Evolutionary conservation across 2,113 vertebrate species (phyloP), one percentile per base, ranked within the genome.

Genomic region (Paradisaea rubra): DNA sequence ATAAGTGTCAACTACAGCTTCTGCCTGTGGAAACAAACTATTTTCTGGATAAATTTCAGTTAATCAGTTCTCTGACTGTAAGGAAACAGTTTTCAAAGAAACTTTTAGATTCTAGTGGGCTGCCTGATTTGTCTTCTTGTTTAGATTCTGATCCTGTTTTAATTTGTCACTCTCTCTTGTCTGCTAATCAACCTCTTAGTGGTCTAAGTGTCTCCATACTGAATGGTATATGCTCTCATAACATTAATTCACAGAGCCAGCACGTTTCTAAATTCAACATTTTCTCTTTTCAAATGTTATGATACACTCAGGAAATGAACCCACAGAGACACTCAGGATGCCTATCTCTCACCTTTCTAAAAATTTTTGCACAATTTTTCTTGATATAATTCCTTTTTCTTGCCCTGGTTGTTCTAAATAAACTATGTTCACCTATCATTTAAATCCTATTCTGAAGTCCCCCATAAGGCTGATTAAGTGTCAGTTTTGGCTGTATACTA

Each of bases 161-260:
- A 82, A 72, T 90, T 72, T 86, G 33, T 16, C 11, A 28, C 39
- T 31, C 7, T 93, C 33, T 83, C 18, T 87, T 44, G 13, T 65
- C 41, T 80, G 33, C 24, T 85, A 66, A 63, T 45, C 59, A 93
- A 50, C 9, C 3, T 79, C 45, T 80, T 84, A 52, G 21, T 49
- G 42, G 37, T 56, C 44, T 42, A 61, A 47, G 23, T 61, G 7
- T 65, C 59, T 57, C 22, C 27, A 31, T 19, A 10, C 4, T 59
- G n/a, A 56, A 44, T 30, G 13, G 25, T 24, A 49, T 25, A 49
- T 37, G 24, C 4, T 82, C 41, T 85, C 25, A 45, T 19, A 39
- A 8, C 23, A 22, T 31, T 49, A 33, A 76, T 69, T 89, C 14
- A 49, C 22, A 0, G 0, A 88, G 50, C 4, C 28, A 45, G 16